These are phyloP conservation scores for Brachypteracias leptosomus DNA, from an alignment of 2,113 vertebrate genomes.

Conservation along the genomic window DNA sequence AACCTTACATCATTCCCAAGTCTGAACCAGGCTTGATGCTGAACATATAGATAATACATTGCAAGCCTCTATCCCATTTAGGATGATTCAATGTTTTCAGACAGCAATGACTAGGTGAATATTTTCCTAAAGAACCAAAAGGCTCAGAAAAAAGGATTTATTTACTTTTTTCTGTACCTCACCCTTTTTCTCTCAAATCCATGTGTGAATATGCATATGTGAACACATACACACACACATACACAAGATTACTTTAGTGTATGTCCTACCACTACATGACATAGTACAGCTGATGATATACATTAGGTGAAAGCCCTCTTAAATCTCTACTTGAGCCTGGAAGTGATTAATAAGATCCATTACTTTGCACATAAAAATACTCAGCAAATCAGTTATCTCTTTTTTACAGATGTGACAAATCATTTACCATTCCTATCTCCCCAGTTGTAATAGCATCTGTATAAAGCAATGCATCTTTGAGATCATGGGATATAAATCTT, in stretches of 20 bases:
- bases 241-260: not conserved
- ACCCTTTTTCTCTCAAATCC: not conserved
- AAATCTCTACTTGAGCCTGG: not conserved
- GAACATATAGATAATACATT: not conserved
- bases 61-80: not conserved
- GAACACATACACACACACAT: not conserved
- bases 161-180: not conserved
- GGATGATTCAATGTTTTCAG: not conserved
- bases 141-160: not conserved
- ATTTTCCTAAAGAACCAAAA: not conserved
- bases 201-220: not conserved
- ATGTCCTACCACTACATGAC: not conserved
- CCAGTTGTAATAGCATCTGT: not conserved
- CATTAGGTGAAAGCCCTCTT: not conserved
- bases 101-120: not conserved
- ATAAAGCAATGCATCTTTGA: slow-evolving; percentile 18
- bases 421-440: not conserved
- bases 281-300: not conserved
- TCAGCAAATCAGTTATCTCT: not conserved
- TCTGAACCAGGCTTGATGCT: not conserved
- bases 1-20: not conserved
- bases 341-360: slow-evolving; percentile 18
- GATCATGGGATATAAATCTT: not conserved
- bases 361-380: not conserved
- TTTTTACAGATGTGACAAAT: not conserved